A percentile compares a stretch with the other conserved stretches of the same genome.
phyloP scores from a whole-genome alignment of 1,140 invertebrate species.

The Pentalonia nigronervosa region DNA sequence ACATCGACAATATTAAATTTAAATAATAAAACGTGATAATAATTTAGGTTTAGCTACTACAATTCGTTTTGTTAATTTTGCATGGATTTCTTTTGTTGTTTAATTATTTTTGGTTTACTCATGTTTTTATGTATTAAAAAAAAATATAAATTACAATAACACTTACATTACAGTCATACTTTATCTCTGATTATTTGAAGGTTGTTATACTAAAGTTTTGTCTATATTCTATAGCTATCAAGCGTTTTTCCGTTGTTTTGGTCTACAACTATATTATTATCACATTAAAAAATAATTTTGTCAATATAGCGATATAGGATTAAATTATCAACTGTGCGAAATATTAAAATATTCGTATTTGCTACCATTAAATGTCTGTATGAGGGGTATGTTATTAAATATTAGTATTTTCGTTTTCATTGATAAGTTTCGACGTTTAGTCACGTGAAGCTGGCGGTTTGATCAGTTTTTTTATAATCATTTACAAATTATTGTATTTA shows the following conservation, averaged over 20 bases:
- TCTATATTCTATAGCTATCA: too few species aligned
- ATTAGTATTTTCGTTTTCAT: not conserved
- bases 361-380: not conserved
- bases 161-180: too few species aligned
- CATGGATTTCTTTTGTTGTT: not conserved
- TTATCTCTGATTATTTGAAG: too few species aligned
- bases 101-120: not conserved
- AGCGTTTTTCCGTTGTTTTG: too few species aligned
- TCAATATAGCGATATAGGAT: not conserved
- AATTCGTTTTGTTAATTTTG: not conserved
- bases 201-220: too few species aligned
- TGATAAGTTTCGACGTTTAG: not conserved
- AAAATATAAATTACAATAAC: too few species aligned
- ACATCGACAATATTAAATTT: not conserved
- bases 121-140: too few species aligned
- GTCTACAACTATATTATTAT: not conserved
- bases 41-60: not conserved
- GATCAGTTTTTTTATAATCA: not conserved
- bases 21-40: too few species aligned
- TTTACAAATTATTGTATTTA: not conserved
- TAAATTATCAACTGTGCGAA: not conserved
- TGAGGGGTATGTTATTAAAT: not conserved
- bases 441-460: not conserved
- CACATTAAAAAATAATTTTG: not conserved
- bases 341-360: not conserved